phyloP scores from a whole-genome alignment of 1,140 invertebrate species.

The Drosophila funebris region DNA sequence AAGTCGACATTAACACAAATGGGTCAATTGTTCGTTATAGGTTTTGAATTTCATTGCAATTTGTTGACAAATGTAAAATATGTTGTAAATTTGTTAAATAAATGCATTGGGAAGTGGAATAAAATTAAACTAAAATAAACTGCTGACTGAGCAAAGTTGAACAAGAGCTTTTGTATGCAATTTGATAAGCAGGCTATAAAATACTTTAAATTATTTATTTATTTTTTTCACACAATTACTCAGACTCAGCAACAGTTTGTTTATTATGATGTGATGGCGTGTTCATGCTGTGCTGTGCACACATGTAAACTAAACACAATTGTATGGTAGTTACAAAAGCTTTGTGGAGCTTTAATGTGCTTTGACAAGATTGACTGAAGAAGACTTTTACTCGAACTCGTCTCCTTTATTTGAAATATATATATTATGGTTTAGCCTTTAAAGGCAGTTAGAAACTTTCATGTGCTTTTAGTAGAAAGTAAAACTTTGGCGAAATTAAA shows the following conservation, averaged over 20 bases:
- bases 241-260: not conserved
- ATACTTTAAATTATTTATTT: not conserved
- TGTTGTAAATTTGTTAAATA: slow-evolving; percentile 23
- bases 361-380: not conserved
- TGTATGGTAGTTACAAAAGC: too few relatives aligned
- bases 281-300: not conserved
- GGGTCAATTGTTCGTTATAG: slow-evolving; percentile 57
- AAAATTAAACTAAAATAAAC: not conserved
- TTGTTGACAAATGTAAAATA: slow-evolving; percentile 31
- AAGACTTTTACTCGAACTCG: too few relatives aligned
- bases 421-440: too few relatives aligned
- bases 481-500: not conserved
- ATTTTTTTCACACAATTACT: not conserved
- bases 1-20: slow-evolving; percentile 34
- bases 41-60: slow-evolving; percentile 48
- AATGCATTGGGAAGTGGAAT: not conserved
- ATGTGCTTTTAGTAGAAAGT: not conserved
- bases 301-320: too few relatives aligned
- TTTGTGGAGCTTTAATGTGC: not conserved
- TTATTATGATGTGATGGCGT: not conserved
- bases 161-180: not conserved
- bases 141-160: not conserved
- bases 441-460: not conserved
- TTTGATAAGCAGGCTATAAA: not conserved
- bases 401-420: too few relatives aligned